Percentiles rank a stretch among this genome's conserved stretches.
phyloP scores from a whole-genome alignment of 2,797 vertebrate species.

The Phataginus tricuspis region DNA sequence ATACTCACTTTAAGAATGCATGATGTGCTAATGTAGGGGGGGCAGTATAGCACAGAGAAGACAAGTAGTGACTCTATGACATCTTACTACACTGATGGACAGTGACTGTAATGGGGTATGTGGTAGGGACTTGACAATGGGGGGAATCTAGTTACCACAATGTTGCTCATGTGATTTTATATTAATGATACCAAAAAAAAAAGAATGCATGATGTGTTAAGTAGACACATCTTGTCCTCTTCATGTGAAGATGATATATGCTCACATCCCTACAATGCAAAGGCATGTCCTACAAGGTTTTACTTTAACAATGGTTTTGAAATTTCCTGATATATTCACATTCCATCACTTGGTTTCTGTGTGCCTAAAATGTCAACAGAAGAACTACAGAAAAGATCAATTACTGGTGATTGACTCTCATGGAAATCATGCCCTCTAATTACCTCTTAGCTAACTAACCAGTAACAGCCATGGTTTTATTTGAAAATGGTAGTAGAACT shows the following conservation, averaged over 20 bases:
- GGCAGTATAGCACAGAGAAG: too few relatives aligned
- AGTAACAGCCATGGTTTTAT: neutral
- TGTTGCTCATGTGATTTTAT: too few relatives aligned
- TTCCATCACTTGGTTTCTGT: neutral
- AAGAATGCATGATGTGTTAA: neutral
- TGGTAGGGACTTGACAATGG: too few relatives aligned
- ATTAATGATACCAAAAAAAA: too few relatives aligned
- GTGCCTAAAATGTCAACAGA: neutral
- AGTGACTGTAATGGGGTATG: too few relatives aligned
- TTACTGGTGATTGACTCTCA: neutral
- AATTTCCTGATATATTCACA: neutral
- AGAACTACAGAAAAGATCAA: neutral
- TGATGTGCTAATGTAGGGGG: neutral
- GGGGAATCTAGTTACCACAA: too few relatives aligned
- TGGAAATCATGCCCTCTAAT: constrained; percentile 22
- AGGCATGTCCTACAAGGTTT: neutral
- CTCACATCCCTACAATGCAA: neutral
- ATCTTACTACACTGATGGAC: too few relatives aligned
- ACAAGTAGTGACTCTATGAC: too few relatives aligned
- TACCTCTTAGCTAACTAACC: neutral
- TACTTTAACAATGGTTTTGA: neutral
- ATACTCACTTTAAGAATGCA: neutral
- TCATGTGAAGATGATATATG: neutral
- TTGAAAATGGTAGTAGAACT: constrained; percentile 7
- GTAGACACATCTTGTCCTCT: neutral